Conservation (phyloP, 2,888 invertebrate genomes). For the Drymonia ruficornis region DNA sequence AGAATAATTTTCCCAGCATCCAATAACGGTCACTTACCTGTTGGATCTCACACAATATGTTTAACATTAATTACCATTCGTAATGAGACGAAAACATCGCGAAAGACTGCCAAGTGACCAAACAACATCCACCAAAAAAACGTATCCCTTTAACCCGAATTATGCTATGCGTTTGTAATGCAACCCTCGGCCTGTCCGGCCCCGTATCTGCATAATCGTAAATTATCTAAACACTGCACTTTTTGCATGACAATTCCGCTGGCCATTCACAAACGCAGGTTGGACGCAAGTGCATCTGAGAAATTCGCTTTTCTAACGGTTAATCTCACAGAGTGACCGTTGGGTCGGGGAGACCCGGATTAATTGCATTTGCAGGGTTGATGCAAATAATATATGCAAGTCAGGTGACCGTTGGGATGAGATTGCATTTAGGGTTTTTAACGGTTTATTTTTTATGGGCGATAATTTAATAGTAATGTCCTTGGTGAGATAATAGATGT, state of each 20-base stretch:
- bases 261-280: conserved; percentile 64
- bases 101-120: conserved; percentile 29
- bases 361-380: conserved; percentile 56
- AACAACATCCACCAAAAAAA: background rate
- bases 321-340: conserved; percentile 57
- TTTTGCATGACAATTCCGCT: conserved; percentile 66
- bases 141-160: conserved; percentile 11
- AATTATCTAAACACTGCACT: conserved; percentile 60
- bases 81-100: conserved; percentile 31
- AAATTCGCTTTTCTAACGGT: conserved; percentile 57
- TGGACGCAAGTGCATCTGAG: conserved; percentile 65
- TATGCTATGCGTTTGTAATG: conserved; percentile 37
- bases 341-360: conserved; percentile 43
- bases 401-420: conserved; percentile 59
- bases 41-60: conserved; percentile 13
- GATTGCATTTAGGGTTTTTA: conserved; percentile 24
- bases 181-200: conserved; percentile 36
- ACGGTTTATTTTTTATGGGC: conserved; percentile 18
- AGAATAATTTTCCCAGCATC: background rate
- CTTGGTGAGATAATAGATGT: too few relatives aligned
- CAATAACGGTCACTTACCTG: conserved; percentile 30
- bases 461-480: too few relatives aligned
- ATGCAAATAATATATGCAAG: conserved; percentile 63
- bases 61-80: conserved; percentile 16
- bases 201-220: conserved; percentile 69